These are phyloP conservation scores for Coptodon rendalli DNA, from an alignment of 2,113 vertebrate genomes.

Conservation along the genomic window DNA sequence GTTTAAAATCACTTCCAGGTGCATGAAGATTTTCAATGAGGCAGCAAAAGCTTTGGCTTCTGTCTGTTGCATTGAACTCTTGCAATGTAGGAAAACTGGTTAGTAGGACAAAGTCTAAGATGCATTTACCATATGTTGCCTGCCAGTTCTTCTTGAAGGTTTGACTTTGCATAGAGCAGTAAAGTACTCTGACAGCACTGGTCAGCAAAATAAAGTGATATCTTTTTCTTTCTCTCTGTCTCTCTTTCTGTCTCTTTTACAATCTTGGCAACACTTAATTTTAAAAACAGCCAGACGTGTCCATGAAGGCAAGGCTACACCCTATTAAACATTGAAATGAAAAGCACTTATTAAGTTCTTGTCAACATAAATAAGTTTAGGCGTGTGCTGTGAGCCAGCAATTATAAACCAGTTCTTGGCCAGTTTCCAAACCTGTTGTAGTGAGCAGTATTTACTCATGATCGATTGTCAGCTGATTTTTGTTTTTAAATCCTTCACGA, in stretches of 20 bases:
- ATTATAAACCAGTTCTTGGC: not conserved
- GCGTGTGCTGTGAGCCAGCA: not conserved
- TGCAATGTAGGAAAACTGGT: not conserved
- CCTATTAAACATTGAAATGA: not conserved
- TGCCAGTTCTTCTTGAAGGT: not conserved
- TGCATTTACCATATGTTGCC: not conserved
- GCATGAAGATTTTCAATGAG: not conserved
- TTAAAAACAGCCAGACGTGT: not conserved
- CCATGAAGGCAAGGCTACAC: not conserved
- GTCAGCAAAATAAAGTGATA: not conserved
- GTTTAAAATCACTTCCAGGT: conserved; percentile 4
- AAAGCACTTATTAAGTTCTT: not conserved
- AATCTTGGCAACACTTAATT: not conserved
- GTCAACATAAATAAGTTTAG: not conserved
- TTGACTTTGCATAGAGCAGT: not conserved
- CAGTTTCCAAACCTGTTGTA: not conserved
- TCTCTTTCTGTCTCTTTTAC: not conserved
- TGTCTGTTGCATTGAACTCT: not conserved
- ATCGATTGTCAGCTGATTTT: not conserved
- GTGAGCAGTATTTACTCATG: not conserved
- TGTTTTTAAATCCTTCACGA: not conserved
- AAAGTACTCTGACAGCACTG: not conserved
- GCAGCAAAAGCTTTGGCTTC: not conserved
- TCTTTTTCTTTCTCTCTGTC: not conserved
- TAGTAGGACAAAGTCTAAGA: not conserved